Conservation (phyloP, 2,113 vertebrate species). For the Poicephalus meyeri region DNA sequence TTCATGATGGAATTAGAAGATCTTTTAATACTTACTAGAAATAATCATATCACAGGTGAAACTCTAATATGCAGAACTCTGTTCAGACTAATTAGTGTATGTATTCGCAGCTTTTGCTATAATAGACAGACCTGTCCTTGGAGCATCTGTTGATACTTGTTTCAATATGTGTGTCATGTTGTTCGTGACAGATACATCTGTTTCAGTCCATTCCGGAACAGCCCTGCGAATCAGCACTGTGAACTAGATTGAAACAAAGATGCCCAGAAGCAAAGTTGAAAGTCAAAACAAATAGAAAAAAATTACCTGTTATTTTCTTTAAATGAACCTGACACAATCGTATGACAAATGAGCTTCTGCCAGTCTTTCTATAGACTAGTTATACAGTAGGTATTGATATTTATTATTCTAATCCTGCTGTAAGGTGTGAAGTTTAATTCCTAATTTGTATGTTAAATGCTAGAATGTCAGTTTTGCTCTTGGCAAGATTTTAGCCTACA, state of each 20-base stretch:
- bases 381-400: neutral
- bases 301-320: neutral
- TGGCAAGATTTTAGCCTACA: neutral
- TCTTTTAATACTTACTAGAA: neutral
- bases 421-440: neutral
- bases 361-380: neutral
- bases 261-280: neutral
- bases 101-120: neutral
- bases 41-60: neutral
- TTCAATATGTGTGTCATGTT: neutral
- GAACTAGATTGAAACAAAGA: conserved; percentile 29
- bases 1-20: neutral
- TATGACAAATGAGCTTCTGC: neutral
- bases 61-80: neutral
- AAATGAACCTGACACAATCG: neutral
- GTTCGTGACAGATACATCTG: neutral
- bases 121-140: neutral
- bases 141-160: conserved; percentile 31
- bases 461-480: neutral
- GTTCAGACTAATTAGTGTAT: neutral
- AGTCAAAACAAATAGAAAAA: neutral
- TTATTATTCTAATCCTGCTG: neutral
- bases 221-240: neutral
- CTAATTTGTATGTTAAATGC: neutral
- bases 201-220: neutral